These are phyloP conservation scores for Zophobas atratus DNA, from an alignment of 1,140 invertebrate genomes.

Conservation along the genomic window DNA sequence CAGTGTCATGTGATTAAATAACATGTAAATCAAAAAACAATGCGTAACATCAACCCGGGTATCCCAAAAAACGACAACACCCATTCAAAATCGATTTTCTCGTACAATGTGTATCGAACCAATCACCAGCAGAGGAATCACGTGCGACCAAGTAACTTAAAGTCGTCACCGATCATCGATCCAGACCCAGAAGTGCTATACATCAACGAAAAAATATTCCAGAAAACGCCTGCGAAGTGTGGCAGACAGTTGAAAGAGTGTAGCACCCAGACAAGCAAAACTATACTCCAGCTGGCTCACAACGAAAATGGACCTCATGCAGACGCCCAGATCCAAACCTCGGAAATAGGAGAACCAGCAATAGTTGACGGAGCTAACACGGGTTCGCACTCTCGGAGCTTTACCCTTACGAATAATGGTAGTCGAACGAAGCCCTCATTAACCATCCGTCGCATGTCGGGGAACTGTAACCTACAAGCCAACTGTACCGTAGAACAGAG, in stretches of 20 bases:
- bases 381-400: too few species aligned
- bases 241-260: constrained; percentile 29
- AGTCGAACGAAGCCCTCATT: too few species aligned
- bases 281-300: constrained; percentile 54
- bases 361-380: too few species aligned
- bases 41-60: constrained; percentile 21
- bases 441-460: too few species aligned
- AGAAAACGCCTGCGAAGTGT: constrained; percentile 5
- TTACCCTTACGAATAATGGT: too few species aligned
- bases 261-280: constrained; percentile 62
- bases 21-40: constrained; percentile 27
- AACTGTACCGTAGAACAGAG: too few species aligned
- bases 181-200: constrained; percentile 13
- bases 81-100: constrained; percentile 28
- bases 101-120: constrained; percentile 31
- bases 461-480: too few species aligned
- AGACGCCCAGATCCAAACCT: too few species aligned
- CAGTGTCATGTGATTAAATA: constrained; percentile 13
- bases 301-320: constrained; percentile 26
- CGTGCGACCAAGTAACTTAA: constrained; percentile 2
- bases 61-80: constrained; percentile 24
- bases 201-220: not conserved
- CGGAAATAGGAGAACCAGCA: too few species aligned
- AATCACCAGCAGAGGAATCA: not conserved
- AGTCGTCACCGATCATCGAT: constrained; percentile 16